Evolutionary conservation across 2,888 invertebrate genomes (phyloP), one percentile per base, ranked within the genome.

Genomic region (Kryphioiulus occultus): DNA sequence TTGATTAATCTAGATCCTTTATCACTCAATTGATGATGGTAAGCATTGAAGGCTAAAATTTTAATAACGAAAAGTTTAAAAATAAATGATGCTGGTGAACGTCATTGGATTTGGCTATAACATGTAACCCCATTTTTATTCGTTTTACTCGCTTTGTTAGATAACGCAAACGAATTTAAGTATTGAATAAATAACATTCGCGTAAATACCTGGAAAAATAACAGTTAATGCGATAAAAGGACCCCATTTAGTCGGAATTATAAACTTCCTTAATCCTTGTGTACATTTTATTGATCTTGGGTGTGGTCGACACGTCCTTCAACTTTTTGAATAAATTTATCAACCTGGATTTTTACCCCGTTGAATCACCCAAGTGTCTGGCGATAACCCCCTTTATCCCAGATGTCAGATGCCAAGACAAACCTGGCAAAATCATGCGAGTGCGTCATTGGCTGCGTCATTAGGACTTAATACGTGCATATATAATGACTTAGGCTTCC

Each of bases 361-460:
- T 59, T 59, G 19, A n/a, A 59, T 59, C 59, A 59, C 59, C 59
- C 59, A 59, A 59, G 59, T 9, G 59, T 19, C 59, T 59, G 59
- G n/a, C 59, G 19, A 59, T 59, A n/a, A 19, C 47, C 47, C 47
- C 47, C 19, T 47, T 17, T 47, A 47, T n/a, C 9, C 59, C n/a
- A n/a, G 59, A n/a, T n/a, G n/a, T 59, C 59, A 59, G 59, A 59
- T 59, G 59, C 59, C 59, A 59, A 59, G n/a, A 59, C 59, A 4
- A 59, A 59, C 59, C n/a, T 59, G 59, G n/a, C 59, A 59, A 59
- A 59, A 59, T 59, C n/a, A n/a, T 59, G n/a, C n/a, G n/a, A n/a
- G n/a, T 59, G 59, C 59, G 59, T 59, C 59, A 59, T n/a, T 19
- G 59, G 5, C n/a, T n/a, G 9, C n/a, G 5, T 5, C n/a, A n/a